Evolutionary conservation across 2,888 invertebrate genomes (phyloP).

Genomic region (Agriopis aurantiaria): DNA sequence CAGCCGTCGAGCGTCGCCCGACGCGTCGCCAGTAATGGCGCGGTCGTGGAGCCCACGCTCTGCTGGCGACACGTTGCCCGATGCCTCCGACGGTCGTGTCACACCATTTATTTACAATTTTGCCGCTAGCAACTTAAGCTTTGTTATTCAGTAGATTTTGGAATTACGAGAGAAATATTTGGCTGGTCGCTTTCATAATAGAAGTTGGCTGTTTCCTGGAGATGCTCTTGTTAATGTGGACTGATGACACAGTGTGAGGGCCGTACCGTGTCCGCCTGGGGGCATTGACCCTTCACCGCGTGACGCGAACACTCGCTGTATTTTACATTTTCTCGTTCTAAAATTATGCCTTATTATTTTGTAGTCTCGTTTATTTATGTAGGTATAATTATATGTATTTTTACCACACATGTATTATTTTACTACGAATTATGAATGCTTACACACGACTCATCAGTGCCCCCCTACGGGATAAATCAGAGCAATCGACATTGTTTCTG

Average conservation of each 20-base stretch:
- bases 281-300: conserved; percentile 34
- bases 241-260: conserved; percentile 40
- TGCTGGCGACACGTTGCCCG: not conserved
- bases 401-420: not conserved
- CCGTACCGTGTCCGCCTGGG: conserved; percentile 28
- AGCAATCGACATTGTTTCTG: not conserved
- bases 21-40: conserved; percentile 41
- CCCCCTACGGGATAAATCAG: not conserved
- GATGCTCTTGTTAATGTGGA: conserved; percentile 69
- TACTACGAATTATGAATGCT: conserved; percentile 1
- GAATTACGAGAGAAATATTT: conserved; percentile 68
- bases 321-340: conserved; percentile 34
- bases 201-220: conserved; percentile 76
- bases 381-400: conserved; percentile 2
- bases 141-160: conserved; percentile 67
- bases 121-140: conserved; percentile 78
- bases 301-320: conserved; percentile 19
- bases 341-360: conserved; percentile 38
- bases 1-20: conserved; percentile 6
- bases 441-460: not conserved
- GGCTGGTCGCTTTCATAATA: conserved; percentile 79
- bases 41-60: conserved; percentile 23
- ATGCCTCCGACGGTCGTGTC: conserved; percentile 49
- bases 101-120: conserved; percentile 68
- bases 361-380: conserved; percentile 30